These are phyloP conservation scores for Caenorhabditis briggsae DNA, from an alignment of 1,140 invertebrate species.

Conservation along the genomic window DNA sequence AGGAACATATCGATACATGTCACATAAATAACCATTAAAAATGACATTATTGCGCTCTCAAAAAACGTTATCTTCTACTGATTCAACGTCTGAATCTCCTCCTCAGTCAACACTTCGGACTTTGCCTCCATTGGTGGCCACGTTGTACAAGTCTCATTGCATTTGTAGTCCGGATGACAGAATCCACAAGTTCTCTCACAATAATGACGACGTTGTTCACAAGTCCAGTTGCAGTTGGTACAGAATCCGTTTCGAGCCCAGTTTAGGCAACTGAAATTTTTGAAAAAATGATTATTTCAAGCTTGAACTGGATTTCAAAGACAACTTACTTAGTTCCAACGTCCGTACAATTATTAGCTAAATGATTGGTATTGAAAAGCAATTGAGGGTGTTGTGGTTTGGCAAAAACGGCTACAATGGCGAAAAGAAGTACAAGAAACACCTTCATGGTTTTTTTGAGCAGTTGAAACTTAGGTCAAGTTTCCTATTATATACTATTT, in stretches of 20 bases:
- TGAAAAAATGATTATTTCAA: no score
- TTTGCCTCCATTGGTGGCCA: background rate
- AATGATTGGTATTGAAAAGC: background rate
- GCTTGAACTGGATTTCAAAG: background rate
- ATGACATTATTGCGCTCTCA: no score
- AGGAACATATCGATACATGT: no score
- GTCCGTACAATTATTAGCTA: background rate
- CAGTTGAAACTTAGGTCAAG: background rate
- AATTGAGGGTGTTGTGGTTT: background rate
- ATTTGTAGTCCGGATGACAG: conserved; percentile 11
- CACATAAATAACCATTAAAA: no score
- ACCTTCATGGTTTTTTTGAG: background rate
- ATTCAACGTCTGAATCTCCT: background rate
- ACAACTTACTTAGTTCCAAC: background rate
- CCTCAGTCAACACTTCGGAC: background rate
- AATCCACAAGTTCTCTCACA: conserved; percentile 36
- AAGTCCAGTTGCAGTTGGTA: conserved; percentile 15
- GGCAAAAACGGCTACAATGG: background rate
- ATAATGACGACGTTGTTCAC: background rate
- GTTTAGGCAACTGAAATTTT: background rate
- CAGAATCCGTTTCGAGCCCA: conserved; percentile 13
- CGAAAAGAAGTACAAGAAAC: background rate
- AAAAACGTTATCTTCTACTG: background rate
- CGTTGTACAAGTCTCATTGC: conserved; percentile 4
- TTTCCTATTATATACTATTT: background rate